These are phyloP conservation scores for Montipora capitata DNA, from an alignment of 92 coral and sea anemone genomes.

Conservation along the genomic window DNA sequence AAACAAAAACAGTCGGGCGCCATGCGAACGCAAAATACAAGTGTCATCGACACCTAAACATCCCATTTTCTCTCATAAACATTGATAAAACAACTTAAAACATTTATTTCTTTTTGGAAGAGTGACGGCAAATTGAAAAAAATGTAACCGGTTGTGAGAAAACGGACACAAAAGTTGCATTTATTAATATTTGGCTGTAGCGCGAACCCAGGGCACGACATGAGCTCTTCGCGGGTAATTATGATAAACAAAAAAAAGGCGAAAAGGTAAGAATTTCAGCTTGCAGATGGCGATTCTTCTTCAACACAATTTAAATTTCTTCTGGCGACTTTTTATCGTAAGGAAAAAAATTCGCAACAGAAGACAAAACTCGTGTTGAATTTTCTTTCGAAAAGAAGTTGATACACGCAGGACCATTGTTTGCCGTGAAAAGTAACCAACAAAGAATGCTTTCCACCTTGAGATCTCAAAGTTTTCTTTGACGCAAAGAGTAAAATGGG, in stretches of 20 bases:
- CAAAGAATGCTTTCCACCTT: neutral
- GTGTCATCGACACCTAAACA: conserved; percentile 8
- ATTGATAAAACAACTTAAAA: conserved; percentile 35
- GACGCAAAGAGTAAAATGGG: neutral
- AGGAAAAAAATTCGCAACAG: neutral
- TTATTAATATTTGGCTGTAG: neutral
- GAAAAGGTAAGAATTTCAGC: conserved; percentile 29
- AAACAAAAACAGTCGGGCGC: neutral
- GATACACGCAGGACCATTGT: no score
- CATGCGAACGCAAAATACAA: neutral
- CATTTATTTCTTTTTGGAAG: conserved; percentile 27
- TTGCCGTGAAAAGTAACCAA: neutral
- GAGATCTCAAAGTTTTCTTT: neutral
- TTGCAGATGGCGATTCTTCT: conserved; percentile 42
- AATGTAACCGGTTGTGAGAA: conserved; percentile 26
- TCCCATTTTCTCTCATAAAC: conserved; percentile 1
- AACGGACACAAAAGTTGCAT: neutral
- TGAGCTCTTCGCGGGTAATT: neutral
- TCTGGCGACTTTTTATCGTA: conserved; percentile 20
- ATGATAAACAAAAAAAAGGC: neutral
- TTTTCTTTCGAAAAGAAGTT: neutral
- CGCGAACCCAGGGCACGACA: neutral
- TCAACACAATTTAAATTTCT: conserved; percentile 26
- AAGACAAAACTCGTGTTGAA: neutral
- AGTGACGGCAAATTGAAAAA: neutral